These are phyloP conservation scores for Ceryle rudis DNA, from an alignment of 2,797 vertebrate genomes.

Conservation along the genomic window DNA sequence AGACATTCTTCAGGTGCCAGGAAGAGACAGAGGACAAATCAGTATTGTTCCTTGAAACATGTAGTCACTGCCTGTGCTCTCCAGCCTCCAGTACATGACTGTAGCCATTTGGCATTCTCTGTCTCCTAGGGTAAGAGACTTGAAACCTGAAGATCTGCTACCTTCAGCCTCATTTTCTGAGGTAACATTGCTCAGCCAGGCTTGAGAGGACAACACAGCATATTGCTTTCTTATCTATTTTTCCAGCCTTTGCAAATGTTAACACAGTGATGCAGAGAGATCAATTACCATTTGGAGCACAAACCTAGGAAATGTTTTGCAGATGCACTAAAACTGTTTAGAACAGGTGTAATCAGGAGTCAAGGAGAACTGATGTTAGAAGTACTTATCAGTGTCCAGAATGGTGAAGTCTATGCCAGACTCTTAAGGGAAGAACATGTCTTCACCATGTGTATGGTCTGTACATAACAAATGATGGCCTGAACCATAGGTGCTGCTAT, in stretches of 20 bases:
- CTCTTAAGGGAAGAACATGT: neutral
- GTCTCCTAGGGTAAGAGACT: neutral
- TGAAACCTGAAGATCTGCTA: neutral
- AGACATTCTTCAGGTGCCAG: neutral
- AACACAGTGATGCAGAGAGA: neutral
- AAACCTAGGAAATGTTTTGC: neutral
- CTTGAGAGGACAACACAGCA: neutral
- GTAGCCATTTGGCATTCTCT: neutral
- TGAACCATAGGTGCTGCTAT: rapidly evolving
- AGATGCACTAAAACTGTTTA: neutral
- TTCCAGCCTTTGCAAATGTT: neutral
- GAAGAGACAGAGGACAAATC: neutral
- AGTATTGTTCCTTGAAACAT: neutral
- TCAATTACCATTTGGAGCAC: neutral
- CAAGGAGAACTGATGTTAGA: neutral
- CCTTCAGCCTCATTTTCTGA: neutral
- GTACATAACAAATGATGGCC: neutral
- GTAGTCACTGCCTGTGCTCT: neutral
- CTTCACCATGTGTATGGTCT: neutral
- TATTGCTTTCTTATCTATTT: neutral
- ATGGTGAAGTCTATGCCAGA: neutral
- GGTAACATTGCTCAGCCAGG: neutral
- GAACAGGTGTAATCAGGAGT: neutral
- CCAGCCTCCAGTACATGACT: neutral
- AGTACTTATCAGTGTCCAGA: neutral